These are phyloP conservation scores for Paracanthobrama guichenoti DNA, from an alignment of 2,113 vertebrate genomes.

Conservation along the genomic window DNA sequence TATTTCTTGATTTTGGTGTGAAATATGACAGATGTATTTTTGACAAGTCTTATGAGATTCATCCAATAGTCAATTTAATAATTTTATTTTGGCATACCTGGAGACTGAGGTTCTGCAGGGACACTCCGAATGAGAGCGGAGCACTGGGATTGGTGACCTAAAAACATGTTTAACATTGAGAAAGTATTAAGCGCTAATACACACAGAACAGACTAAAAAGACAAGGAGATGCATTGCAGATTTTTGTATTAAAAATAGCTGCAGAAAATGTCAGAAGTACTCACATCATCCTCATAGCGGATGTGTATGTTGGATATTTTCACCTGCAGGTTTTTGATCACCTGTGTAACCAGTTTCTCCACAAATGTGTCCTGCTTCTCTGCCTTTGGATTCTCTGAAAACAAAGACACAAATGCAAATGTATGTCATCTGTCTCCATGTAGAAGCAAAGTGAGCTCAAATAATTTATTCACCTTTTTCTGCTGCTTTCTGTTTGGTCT, in stretches of 20 bases:
- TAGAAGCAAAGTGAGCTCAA: background rate
- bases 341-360: constrained; percentile 95
- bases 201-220: background rate
- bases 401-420: constrained; percentile 2
- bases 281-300: constrained; percentile 97
- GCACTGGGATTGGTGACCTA: constrained; percentile 89
- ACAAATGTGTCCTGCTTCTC: constrained; percentile 94
- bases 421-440: background rate
- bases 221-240: background rate
- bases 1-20: background rate
- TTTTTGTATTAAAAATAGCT: background rate
- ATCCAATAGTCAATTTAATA: background rate
- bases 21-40: background rate
- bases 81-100: constrained; percentile 79
- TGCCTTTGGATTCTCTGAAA: constrained; percentile 79
- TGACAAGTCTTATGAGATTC: background rate
- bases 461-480: constrained; percentile 74
- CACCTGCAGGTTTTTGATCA: constrained; percentile 97
- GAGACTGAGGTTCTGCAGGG: constrained; percentile 95
- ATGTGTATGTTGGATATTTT: constrained; percentile 96
- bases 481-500: constrained; percentile 92
- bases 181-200: background rate
- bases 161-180: constrained; percentile 1
- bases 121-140: constrained; percentile 92
- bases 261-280: constrained; percentile 67